Conservation (phyloP, 2,888 invertebrate genomes). For the Chymomyza amoena region DNA sequence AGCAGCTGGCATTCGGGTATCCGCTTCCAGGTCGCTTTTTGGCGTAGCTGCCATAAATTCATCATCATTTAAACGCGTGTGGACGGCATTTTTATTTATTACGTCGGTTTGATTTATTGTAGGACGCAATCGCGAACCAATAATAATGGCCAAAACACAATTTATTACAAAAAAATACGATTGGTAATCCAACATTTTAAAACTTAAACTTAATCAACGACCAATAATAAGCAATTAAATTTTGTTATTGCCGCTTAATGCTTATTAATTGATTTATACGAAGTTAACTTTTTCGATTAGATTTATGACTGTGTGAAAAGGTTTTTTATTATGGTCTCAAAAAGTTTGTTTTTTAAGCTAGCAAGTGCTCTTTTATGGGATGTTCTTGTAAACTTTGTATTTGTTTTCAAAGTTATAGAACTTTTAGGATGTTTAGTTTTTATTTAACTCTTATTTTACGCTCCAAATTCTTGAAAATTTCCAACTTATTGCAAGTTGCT, state of each 20-base stretch:
- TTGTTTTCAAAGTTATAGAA: neutral
- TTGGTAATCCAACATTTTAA: conserved; percentile 30
- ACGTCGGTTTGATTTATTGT: conserved; percentile 54
- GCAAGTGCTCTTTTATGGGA: neutral
- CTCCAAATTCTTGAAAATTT: no score
- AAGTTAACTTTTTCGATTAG: conserved; percentile 42
- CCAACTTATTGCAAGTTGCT: no score
- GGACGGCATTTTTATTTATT: conserved; percentile 46
- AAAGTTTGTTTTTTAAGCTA: conserved; percentile 3
- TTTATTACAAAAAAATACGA: conserved; percentile 26
- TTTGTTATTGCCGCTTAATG: conserved; percentile 45
- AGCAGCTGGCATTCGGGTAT: conserved; percentile 27
- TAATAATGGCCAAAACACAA: conserved; percentile 36
- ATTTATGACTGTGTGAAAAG: conserved; percentile 68
- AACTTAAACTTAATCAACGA: conserved; percentile 43
- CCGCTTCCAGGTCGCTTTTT: conserved; percentile 38
- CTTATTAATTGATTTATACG: conserved; percentile 57
- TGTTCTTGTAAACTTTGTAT: neutral
- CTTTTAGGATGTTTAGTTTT: neutral
- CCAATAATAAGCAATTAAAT: conserved; percentile 11
- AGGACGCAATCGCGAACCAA: conserved; percentile 40
- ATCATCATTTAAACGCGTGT: conserved; percentile 57
- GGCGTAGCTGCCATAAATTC: conserved; percentile 62
- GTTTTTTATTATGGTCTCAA: conserved; percentile 43
- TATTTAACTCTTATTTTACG: no score